A percentile compares a stretch with the other conserved stretches of the same genome.
Evolutionary conservation across 2,888 invertebrate species (phyloP).

Genomic region (Petrolisthes cinctipes): DNA sequence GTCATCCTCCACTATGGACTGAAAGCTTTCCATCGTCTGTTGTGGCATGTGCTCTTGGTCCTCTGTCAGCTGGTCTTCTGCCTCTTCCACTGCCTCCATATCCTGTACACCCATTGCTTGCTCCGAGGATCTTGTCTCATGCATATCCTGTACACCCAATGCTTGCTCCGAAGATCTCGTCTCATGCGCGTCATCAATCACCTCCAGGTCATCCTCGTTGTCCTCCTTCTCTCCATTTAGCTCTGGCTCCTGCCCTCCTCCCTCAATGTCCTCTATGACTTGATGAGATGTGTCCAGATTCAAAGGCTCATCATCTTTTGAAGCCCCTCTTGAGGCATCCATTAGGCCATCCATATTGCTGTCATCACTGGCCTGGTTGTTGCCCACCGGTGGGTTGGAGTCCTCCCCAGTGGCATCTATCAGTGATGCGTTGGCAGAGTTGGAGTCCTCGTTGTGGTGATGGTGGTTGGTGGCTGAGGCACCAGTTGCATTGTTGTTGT

Average conservation of each 20-base stretch:
- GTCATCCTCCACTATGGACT: slow-evolving; percentile 57
- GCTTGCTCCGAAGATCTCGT: slow-evolving; percentile 9
- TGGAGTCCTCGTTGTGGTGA: slow-evolving; percentile 50
- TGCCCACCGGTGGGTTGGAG: slow-evolving; percentile 36
- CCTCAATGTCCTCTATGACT: slow-evolving; percentile 1
- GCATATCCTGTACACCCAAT: slow-evolving; percentile 30
- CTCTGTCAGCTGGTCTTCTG: slow-evolving; percentile 13
- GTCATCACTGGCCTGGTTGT: slow-evolving; percentile 43
- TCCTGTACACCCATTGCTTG: slow-evolving; percentile 37
- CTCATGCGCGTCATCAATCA: slow-evolving; percentile 33
- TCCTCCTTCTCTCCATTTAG: slow-evolving; percentile 47
- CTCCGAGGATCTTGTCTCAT: slow-evolving; percentile 10
- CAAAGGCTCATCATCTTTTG: not conserved
- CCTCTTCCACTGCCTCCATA: slow-evolving; percentile 28
- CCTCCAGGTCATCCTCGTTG: slow-evolving; percentile 33
- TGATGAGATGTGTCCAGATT: not conserved
- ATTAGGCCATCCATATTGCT: slow-evolving; percentile 41
- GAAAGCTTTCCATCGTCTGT: slow-evolving; percentile 40
- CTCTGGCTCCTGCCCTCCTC: slow-evolving; percentile 10
- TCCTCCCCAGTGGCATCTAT: slow-evolving; percentile 46
- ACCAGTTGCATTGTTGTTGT: not conserved
- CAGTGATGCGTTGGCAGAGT: slow-evolving; percentile 35
- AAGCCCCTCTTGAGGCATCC: slow-evolving; percentile 15
- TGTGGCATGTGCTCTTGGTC: slow-evolving; percentile 25
- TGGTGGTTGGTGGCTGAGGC: slow-evolving; percentile 22